Conservation (phyloP, 2,888 invertebrate genomes). For the Euclidia mi region DNA sequence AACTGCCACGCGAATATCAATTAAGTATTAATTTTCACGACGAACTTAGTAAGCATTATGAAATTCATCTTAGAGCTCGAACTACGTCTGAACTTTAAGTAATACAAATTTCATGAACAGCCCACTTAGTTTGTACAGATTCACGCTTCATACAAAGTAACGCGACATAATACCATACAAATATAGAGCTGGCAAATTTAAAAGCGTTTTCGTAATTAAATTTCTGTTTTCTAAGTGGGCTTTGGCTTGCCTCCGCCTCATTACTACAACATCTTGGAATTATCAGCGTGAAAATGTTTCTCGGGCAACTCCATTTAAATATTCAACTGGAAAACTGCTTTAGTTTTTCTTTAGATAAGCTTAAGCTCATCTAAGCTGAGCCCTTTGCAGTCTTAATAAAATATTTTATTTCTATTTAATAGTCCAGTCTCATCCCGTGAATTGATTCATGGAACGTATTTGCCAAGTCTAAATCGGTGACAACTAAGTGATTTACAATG, state of each 20-base stretch:
- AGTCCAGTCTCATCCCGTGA: background rate
- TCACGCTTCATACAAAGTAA: constrained; percentile 9
- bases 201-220: constrained; percentile 34
- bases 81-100: constrained; percentile 18
- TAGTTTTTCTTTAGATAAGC: constrained; percentile 7
- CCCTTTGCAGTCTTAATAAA: background rate
- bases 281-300: constrained; percentile 36
- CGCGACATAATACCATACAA: constrained; percentile 16
- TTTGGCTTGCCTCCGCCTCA: constrained; percentile 39
- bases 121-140: constrained; percentile 7
- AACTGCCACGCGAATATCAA: constrained; percentile 12
- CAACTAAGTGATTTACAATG: no score
- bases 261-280: constrained; percentile 44
- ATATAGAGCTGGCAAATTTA: constrained; percentile 21
- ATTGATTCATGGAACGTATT: constrained; percentile 20
- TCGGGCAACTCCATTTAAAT: constrained; percentile 28
- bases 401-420: constrained; percentile 12
- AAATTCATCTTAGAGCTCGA: constrained; percentile 20
- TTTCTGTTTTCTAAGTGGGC: constrained; percentile 22
- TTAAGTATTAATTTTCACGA: constrained; percentile 15
- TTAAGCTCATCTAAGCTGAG: no score
- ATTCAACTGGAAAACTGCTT: constrained; percentile 13
- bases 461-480: constrained; percentile 26
- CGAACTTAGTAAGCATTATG: constrained; percentile 8
- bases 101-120: constrained; percentile 22